phyloP scores from a whole-genome alignment of 2,888 invertebrate genomes.

The Biston betularia region DNA sequence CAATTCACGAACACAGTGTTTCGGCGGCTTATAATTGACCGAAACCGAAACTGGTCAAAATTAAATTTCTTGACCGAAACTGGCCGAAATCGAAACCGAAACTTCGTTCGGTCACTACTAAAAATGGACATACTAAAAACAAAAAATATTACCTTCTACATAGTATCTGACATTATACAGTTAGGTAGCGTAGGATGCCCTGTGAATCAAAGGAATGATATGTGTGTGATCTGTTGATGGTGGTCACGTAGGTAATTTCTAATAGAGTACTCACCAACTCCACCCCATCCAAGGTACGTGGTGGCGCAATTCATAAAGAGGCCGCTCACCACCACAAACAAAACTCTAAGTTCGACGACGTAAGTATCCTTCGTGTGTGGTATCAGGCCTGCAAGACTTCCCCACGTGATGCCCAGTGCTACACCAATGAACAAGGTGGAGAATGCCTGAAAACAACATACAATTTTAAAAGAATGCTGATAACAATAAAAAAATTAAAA shows the following conservation, averaged over 20 bases:
- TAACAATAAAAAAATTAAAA: no score
- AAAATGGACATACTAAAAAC: no score
- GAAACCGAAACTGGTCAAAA: no score
- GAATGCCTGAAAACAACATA: constrained; percentile 63
- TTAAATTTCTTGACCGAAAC: no score
- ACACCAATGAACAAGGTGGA: constrained; percentile 68
- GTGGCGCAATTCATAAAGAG: constrained; percentile 70
- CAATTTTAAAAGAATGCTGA: background rate
- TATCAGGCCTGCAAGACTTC: constrained; percentile 65
- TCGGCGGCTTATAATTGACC: no score
- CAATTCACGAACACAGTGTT: no score
- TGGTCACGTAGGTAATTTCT: background rate
- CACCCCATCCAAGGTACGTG: constrained; percentile 71
- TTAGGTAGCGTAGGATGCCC: no score
- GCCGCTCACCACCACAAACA: constrained; percentile 72
- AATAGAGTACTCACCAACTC: constrained; percentile 61
- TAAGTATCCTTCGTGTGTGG: constrained; percentile 68
- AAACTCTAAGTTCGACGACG: constrained; percentile 70
- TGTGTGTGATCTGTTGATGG: background rate
- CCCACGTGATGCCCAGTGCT: constrained; percentile 70
- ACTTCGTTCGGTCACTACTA: no score
- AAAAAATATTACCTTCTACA: no score
- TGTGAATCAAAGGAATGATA: no score
- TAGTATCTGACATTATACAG: no score
- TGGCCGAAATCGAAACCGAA: no score